Evolutionary conservation across 2,113 vertebrate species (phyloP).

Genomic region (Silurus glanis): DNA sequence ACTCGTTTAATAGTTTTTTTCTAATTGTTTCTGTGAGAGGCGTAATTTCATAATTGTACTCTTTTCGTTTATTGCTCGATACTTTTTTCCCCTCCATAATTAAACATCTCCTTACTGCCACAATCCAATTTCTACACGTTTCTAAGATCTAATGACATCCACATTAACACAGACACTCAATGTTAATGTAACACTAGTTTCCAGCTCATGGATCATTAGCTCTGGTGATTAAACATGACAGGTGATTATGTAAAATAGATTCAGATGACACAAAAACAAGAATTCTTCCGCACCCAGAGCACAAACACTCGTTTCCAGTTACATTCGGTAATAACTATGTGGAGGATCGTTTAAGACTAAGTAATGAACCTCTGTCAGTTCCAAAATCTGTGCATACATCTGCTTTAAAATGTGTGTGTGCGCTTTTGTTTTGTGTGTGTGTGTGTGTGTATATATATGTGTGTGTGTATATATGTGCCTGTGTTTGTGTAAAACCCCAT

Average conservation of each 20-base stretch:
- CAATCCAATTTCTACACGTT: slow-evolving; percentile 21
- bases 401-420: not conserved
- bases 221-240: slow-evolving; percentile 37
- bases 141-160: slow-evolving; percentile 27
- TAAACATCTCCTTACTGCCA: slow-evolving; percentile 19
- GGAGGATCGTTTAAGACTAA: slow-evolving; percentile 14
- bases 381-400: not conserved
- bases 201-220: slow-evolving; percentile 39
- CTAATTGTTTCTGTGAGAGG: too few relatives aligned
- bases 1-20: not conserved
- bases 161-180: slow-evolving; percentile 26
- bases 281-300: not conserved
- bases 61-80: slow-evolving; percentile 31
- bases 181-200: slow-evolving; percentile 33
- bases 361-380: slow-evolving; percentile 14
- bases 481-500: not conserved
- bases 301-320: slow-evolving; percentile 30
- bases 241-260: slow-evolving; percentile 29
- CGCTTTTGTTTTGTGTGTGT: not conserved
- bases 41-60: not conserved
- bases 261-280: slow-evolving; percentile 4
- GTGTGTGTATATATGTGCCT: slow-evolving; percentile 1
- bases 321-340: slow-evolving; percentile 18
- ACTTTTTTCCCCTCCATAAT: not conserved
- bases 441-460: slow-evolving; percentile 7